A percentile compares a stretch with the other conserved stretches of the same genome.
Conservation (phyloP, 2,888 invertebrate species). For the Dolomedes plantarius region DNA sequence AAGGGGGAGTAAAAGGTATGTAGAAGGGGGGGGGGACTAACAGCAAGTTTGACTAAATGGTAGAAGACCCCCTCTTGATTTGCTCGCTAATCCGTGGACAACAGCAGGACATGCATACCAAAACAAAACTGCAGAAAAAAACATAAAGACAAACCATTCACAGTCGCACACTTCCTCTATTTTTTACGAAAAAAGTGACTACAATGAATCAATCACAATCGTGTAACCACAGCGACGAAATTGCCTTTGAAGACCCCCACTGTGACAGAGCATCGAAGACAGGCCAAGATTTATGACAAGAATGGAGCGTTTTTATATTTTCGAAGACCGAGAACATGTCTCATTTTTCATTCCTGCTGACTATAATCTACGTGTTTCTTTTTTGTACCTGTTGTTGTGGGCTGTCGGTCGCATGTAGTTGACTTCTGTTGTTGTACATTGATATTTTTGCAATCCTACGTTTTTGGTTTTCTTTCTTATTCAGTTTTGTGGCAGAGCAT, state of each 20-base stretch:
- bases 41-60: not conserved
- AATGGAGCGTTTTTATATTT: slow-evolving; percentile 23
- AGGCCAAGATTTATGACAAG: slow-evolving; percentile 64
- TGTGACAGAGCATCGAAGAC: slow-evolving; percentile 60
- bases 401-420: not conserved
- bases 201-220: slow-evolving; percentile 66
- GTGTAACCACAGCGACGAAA: slow-evolving; percentile 52
- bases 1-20: not conserved
- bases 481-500: not conserved
- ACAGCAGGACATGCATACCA: slow-evolving; percentile 64
- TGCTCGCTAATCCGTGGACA: slow-evolving; percentile 57
- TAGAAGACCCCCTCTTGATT: slow-evolving; percentile 28
- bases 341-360: slow-evolving; percentile 51
- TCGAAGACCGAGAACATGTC: slow-evolving; percentile 24
- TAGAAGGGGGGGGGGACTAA: not conserved
- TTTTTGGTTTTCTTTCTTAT: not conserved
- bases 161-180: slow-evolving; percentile 20
- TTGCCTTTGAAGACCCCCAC: slow-evolving; percentile 60
- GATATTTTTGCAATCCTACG: not conserved
- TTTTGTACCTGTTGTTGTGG: slow-evolving; percentile 48
- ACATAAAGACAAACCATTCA: slow-evolving; percentile 15
- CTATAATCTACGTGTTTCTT: slow-evolving; percentile 25
- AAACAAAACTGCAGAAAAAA: slow-evolving; percentile 38
- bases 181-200: slow-evolving; percentile 45
- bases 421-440: slow-evolving; percentile 48